Evolutionary conservation across 37 sponge, comb jelly and placozoan genomes (phyloP), one percentile per base, ranked within the genome.

Genomic region (Aplysina aerophoba): DNA sequence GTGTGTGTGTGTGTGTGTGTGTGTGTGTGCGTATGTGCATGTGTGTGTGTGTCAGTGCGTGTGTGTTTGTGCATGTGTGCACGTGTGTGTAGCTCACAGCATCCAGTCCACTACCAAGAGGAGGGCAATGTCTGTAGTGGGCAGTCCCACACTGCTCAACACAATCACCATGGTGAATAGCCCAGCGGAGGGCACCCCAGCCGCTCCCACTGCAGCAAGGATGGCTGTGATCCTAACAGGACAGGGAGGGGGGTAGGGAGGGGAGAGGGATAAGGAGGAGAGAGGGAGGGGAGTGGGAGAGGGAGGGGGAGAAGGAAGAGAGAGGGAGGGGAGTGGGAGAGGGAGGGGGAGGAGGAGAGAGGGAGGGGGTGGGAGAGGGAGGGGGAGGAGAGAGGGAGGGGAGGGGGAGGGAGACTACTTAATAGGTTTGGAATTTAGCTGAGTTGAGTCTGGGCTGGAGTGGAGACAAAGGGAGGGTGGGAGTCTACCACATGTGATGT

Each of bases 91-190:
- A 15, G 55, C 95, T 94, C 40, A 94, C 92, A 96, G 87, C n/a
- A 93, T 86, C 99, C 99, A 98, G 89, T 98, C 99, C 30, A 98
- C 91, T 59, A 93, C 87, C 33, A 96, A 59, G 2, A 98, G 82
- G 1, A 98, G 79, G 5, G 85, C 89, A 27, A 92, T 85, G 54
- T 88, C 82, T 30, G 90, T 91, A 36, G 93, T 86, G 27, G 92
- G 91, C 38, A 98, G 88, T 1, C 93, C 93, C 22, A 94, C 92
- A 62, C 93, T 92, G 28, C 88, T 87, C 39, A 98, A 88, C 15
- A 98, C 97, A 24, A 98, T 92, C 80, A 98, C 86, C 86, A 98
- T 87, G 31, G 99, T 98, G 80, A 95, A 85, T 4, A 98, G 88
- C 0, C 99, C 99, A 53, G 99, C 97, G 28, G 83, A 81, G 33